Conservation (phyloP, 1,140 invertebrate genomes). For the Eurosta solidaginis region DNA sequence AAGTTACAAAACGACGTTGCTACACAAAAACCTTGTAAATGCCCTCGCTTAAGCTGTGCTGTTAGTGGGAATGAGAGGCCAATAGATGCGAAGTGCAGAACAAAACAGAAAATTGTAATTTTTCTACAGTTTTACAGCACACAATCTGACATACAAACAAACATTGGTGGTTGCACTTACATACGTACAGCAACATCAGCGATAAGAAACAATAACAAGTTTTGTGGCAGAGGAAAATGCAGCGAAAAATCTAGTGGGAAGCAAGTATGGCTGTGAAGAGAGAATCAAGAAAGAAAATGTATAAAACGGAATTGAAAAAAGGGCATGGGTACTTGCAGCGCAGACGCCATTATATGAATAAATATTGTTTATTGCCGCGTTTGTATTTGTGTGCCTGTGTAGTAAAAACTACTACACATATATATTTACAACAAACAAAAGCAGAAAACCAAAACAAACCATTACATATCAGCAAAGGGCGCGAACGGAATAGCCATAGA, state of each 20-base stretch:
- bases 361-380: background rate
- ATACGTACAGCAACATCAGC: background rate
- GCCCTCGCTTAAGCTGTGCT: background rate
- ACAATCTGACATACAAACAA: background rate
- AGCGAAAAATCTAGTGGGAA: background rate
- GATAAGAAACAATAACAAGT: background rate
- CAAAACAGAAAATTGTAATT: constrained; percentile 19
- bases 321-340: constrained; percentile 3
- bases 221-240: background rate
- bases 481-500: background rate
- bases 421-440: background rate
- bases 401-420: background rate
- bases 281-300: background rate
- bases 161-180: background rate
- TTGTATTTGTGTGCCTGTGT: background rate
- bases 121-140: background rate
- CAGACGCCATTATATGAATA: constrained; percentile 5
- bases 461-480: background rate
- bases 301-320: constrained; percentile 17
- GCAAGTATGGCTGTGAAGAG: background rate
- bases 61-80: background rate
- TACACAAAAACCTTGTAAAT: background rate
- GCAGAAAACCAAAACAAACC: background rate
- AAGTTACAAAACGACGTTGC: background rate
- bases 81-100: constrained; percentile 18